Conservation (phyloP, 2,797 vertebrate species). For the Moxostoma hubbsi region DNA sequence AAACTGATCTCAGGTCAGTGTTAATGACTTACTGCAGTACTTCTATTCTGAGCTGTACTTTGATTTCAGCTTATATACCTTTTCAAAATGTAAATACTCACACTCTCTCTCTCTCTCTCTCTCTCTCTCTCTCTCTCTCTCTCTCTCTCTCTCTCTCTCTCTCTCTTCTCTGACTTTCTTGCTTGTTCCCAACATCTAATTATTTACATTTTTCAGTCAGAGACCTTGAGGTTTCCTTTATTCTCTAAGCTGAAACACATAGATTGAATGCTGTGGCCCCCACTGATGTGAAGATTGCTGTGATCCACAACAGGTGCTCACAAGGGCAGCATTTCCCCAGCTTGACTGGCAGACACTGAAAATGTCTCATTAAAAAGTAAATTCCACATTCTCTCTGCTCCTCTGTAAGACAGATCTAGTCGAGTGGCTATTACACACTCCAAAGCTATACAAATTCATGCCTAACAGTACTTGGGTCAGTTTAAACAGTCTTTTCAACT, state of each 20-base stretch:
- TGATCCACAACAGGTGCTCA: slow-evolving; percentile 20
- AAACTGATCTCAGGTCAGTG: neutral
- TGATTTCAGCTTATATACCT: slow-evolving; percentile 11
- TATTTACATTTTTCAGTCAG: slow-evolving; percentile 47
- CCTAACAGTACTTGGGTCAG: neutral
- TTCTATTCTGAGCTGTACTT: neutral
- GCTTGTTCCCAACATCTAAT: slow-evolving; percentile 20
- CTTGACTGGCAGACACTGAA: neutral
- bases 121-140: neutral
- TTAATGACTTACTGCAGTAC: neutral
- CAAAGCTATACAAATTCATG: neutral
- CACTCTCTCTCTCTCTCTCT: neutral
- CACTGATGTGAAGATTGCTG: slow-evolving; percentile 47
- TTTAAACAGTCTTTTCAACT: slow-evolving; percentile 1
- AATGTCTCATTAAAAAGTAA: neutral
- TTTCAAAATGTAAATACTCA: neutral
- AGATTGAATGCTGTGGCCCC: slow-evolving; percentile 34
- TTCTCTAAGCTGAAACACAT: slow-evolving; percentile 29
- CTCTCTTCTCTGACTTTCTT: neutral
- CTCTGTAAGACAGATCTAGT: neutral
- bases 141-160: neutral
- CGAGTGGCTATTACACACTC: neutral
- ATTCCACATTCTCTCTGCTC: neutral
- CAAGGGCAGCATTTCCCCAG: neutral
- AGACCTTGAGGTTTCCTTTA: slow-evolving; percentile 19